Evolutionary conservation across 2,888 invertebrate genomes (phyloP).

Genomic region (Caenorhabditis auriculariae): DNA sequence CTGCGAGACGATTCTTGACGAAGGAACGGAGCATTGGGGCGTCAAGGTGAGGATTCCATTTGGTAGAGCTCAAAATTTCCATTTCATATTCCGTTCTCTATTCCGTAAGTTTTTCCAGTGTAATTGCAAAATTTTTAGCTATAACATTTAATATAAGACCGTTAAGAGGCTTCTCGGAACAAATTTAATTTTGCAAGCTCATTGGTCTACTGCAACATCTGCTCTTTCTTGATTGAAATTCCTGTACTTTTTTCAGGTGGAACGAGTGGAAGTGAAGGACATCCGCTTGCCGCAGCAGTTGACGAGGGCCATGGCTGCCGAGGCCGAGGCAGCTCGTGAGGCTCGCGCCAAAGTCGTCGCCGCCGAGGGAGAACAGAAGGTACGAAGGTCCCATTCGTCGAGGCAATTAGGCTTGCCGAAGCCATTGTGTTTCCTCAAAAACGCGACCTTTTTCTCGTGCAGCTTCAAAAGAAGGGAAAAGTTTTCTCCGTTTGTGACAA

Average conservation of each 20-base stretch:
- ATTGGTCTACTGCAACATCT: too few species aligned
- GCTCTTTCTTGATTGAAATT: not conserved
- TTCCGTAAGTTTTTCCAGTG: not conserved
- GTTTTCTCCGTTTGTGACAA: too few species aligned
- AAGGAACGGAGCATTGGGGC: conserved; percentile 64
- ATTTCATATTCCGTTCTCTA: not conserved
- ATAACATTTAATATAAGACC: not conserved
- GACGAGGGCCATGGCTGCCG: conserved; percentile 81
- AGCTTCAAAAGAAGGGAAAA: too few species aligned
- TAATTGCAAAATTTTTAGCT: not conserved
- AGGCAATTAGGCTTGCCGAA: too few species aligned
- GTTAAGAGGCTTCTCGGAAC: not conserved
- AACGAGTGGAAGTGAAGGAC: conserved; percentile 71
- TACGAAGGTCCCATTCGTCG: conserved; percentile 3
- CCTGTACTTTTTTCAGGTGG: conserved; percentile 49
- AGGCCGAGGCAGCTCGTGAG: conserved; percentile 79
- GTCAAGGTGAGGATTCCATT: conserved; percentile 58
- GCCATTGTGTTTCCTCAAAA: too few species aligned
- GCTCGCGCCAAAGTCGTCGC: conserved; percentile 76
- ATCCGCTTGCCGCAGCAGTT: conserved; percentile 77
- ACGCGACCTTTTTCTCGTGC: too few species aligned
- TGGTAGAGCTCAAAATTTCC: not conserved
- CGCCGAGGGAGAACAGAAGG: conserved; percentile 68
- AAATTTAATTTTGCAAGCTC: too few species aligned
- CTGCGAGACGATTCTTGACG: conserved; percentile 64